Conservation (phyloP, 2,888 invertebrate species). For the Periphyllus acericola region DNA sequence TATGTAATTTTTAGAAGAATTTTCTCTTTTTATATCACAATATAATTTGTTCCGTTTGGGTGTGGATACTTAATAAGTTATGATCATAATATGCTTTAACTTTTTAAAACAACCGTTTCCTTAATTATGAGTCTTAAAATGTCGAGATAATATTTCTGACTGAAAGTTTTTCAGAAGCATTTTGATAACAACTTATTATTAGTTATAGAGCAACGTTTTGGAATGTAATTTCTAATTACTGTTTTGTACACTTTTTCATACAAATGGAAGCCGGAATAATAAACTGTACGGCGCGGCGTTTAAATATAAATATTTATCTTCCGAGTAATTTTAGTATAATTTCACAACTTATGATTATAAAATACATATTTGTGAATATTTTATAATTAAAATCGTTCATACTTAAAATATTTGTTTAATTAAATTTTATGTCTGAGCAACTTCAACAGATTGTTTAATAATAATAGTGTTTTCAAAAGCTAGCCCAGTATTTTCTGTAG, state of each 20-base stretch:
- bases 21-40: too few relatives aligned
- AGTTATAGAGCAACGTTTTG: not conserved
- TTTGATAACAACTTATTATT: not conserved
- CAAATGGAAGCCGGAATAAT: not conserved
- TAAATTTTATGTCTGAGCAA: not conserved
- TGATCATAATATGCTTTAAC: too few relatives aligned
- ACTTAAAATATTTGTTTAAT: slow-evolving; percentile 15
- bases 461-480: not conserved
- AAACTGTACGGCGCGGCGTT: not conserved
- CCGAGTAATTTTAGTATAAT: not conserved
- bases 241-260: not conserved
- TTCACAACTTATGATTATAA: not conserved
- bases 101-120: not conserved
- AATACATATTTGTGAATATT: not conserved
- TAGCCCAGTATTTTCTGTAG: not conserved
- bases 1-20: too few relatives aligned
- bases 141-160: not conserved
- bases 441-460: not conserved
- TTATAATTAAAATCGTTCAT: not conserved
- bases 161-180: not conserved
- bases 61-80: too few relatives aligned
- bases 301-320: slow-evolving; percentile 29
- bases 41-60: too few relatives aligned
- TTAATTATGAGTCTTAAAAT: not conserved
- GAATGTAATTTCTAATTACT: slow-evolving; percentile 4